A percentile compares a stretch with the other conserved stretches of the same genome.
phyloP scores from a whole-genome alignment of 1,140 invertebrate species.

The Eueides isabella region DNA sequence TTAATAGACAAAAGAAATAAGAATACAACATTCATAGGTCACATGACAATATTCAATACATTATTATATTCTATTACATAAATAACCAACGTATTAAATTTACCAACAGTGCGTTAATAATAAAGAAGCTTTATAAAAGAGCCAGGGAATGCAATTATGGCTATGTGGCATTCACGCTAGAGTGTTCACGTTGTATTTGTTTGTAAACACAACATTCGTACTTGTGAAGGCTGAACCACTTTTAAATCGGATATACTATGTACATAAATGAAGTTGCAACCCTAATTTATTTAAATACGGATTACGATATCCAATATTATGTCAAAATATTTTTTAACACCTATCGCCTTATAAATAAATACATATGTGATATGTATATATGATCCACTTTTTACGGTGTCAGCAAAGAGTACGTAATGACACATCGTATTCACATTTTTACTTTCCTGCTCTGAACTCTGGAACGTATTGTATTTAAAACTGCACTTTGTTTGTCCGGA shows the following conservation, averaged over 20 bases:
- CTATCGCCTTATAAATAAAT: too few species aligned
- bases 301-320: neutral
- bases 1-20: too few species aligned
- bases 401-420: neutral
- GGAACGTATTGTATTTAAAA: neutral
- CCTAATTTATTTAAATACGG: neutral
- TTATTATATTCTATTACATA: neutral
- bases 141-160: conserved; percentile 44
- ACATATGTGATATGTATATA: too few species aligned
- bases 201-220: conserved; percentile 56
- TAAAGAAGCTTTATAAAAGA: conserved; percentile 39
- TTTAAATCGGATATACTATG: conserved; percentile 1
- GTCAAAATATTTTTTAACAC: neutral
- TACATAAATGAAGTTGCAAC: conserved; percentile 12
- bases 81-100: neutral
- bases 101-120: conserved; percentile 14
- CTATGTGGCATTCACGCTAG: conserved; percentile 44
- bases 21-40: neutral
- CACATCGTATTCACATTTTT: neutral
- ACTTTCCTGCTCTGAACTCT: neutral
- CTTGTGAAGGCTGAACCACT: conserved; percentile 48
- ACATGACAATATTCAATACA: neutral
- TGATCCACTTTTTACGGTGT: neutral
- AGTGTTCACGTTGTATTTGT: conserved; percentile 63
- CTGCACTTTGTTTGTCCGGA: neutral